Evolutionary conservation across 2,113 vertebrate species (phyloP).

Genomic region (Ancistrus triradiatus): DNA sequence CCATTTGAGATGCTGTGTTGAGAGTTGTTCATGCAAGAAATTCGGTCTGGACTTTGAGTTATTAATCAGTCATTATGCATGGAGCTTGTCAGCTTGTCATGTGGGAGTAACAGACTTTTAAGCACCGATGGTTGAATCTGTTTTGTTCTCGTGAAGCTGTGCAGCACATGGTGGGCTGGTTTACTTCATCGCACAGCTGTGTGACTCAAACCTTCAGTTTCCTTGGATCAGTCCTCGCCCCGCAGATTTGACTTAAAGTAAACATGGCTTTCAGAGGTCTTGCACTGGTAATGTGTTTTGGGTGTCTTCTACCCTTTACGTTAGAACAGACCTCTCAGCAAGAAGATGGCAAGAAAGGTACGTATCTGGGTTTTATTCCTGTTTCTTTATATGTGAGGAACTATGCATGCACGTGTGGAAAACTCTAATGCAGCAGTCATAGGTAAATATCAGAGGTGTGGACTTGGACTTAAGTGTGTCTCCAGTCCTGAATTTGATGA

Average conservation of each 20-base stretch:
- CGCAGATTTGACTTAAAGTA: background rate
- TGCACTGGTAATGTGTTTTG: conserved; percentile 64
- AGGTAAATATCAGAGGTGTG: too few relatives aligned
- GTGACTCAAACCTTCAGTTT: background rate
- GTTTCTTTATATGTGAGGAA: background rate
- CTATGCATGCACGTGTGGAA: too few relatives aligned
- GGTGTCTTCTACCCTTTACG: conserved; percentile 51
- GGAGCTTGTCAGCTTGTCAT: too few relatives aligned
- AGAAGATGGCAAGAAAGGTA: conserved; percentile 79
- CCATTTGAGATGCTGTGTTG: too few relatives aligned
- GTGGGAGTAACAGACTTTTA: too few relatives aligned
- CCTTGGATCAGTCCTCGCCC: background rate
- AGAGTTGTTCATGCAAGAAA: too few relatives aligned
- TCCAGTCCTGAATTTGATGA: too few relatives aligned
- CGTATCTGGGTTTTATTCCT: background rate
- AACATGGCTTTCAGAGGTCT: conserved; percentile 69
- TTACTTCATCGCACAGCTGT: background rate
- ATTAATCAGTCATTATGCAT: too few relatives aligned
- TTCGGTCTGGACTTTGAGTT: too few relatives aligned
- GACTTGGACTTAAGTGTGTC: too few relatives aligned
- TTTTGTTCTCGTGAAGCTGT: background rate
- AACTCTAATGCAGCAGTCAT: too few relatives aligned
- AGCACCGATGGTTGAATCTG: too few relatives aligned
- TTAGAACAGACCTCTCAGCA: conserved; percentile 59
- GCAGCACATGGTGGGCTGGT: background rate